These are phyloP conservation scores for Siphlonurus alternatus DNA, from an alignment of 2,888 invertebrate species.

Conservation along the genomic window DNA sequence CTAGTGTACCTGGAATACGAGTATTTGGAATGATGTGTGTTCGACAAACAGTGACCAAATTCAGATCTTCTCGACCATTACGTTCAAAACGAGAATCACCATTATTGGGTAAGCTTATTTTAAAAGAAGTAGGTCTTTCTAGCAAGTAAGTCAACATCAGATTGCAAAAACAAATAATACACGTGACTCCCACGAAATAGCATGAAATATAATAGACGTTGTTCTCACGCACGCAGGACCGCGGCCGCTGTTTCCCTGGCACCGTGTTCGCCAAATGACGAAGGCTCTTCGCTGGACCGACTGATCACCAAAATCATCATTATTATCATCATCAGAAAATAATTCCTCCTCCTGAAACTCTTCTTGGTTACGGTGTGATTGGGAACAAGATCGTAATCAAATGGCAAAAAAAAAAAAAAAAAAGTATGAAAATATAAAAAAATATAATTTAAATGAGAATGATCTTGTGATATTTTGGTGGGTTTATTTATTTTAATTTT, in stretches of 20 bases:
- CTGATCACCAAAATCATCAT: slow-evolving; percentile 23
- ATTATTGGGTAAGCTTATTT: background rate
- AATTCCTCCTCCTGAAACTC: too few species aligned
- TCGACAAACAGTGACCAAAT: slow-evolving; percentile 6
- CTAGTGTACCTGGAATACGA: slow-evolving; percentile 80
- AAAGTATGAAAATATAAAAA: background rate
- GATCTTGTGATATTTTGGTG: background rate
- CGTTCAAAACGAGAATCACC: background rate
- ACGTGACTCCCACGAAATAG: background rate
- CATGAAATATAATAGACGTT: background rate
- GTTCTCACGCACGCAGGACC: slow-evolving; percentile 9
- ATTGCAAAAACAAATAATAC: background rate
- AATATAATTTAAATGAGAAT: too few species aligned
- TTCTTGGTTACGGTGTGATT: slow-evolving; percentile 5
- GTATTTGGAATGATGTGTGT: slow-evolving; percentile 93
- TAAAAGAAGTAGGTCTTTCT: background rate
- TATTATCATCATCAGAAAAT: too few species aligned
- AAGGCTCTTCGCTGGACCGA: slow-evolving; percentile 8
- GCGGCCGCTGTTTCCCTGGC: slow-evolving; percentile 59
- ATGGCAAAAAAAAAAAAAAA: background rate
- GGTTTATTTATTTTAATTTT: background rate
- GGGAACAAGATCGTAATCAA: background rate
- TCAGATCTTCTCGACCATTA: slow-evolving; percentile 4
- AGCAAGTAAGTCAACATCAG: background rate
- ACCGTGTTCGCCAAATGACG: slow-evolving; percentile 43